Evolutionary conservation across 23 tunicate genomes (phyloP).

Genomic region (Halocynthia roretzi): DNA sequence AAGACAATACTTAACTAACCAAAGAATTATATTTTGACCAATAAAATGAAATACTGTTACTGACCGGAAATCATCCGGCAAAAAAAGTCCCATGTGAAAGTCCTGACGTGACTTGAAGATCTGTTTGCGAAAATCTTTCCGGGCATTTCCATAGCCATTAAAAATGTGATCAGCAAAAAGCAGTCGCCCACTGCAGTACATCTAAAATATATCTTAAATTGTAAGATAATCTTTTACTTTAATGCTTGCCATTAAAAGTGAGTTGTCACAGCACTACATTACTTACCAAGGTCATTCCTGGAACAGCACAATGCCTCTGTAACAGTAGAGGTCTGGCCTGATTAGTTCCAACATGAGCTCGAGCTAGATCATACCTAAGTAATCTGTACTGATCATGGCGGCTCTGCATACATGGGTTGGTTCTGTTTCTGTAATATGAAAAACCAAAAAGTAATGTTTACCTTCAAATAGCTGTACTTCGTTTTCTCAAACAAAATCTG

Average conservation of each 20-base stretch:
- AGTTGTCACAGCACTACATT: neutral
- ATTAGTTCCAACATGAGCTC: slow-evolving; percentile 51
- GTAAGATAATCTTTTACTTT: neutral
- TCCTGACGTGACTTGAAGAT: slow-evolving; percentile 50
- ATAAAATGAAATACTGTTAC: neutral
- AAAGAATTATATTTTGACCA: neutral
- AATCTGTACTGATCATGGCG: slow-evolving; percentile 67
- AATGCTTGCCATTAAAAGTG: neutral
- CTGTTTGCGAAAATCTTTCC: slow-evolving; percentile 80
- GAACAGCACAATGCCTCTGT: slow-evolving; percentile 83
- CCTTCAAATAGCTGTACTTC: too few species aligned
- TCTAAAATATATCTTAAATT: slow-evolving; percentile 26
- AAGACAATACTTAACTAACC: neutral
- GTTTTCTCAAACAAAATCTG: too few species aligned
- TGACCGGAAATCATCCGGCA: slow-evolving; percentile 94
- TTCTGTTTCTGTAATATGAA: slow-evolving; percentile 45
- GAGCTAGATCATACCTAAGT: slow-evolving; percentile 68
- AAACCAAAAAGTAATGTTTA: too few species aligned
- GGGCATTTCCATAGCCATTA: slow-evolving; percentile 93
- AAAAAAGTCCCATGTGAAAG: slow-evolving; percentile 46
- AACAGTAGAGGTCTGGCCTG: slow-evolving; percentile 54
- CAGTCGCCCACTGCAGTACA: slow-evolving; percentile 79
- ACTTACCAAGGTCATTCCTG: slow-evolving; percentile 93
- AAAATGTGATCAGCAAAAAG: slow-evolving; percentile 91
- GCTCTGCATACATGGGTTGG: slow-evolving; percentile 59